Conservation (phyloP, 2,888 invertebrate species). For the Papilio demoleus region DNA sequence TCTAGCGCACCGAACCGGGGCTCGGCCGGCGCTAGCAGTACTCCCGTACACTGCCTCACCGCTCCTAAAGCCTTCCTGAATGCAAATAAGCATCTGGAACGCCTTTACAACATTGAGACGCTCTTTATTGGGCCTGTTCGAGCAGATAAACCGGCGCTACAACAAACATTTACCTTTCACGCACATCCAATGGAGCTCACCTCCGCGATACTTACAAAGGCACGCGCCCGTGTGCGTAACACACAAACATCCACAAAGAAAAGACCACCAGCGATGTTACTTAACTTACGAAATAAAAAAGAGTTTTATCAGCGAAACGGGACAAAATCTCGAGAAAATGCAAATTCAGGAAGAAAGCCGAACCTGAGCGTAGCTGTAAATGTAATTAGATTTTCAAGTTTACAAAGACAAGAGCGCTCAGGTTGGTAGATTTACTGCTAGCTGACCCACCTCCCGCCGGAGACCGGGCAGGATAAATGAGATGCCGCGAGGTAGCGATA, state of each 20-base stretch:
- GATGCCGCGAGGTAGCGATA: constrained; percentile 80
- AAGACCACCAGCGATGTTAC: constrained; percentile 41
- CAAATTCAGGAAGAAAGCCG: constrained; percentile 74
- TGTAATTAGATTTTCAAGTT: constrained; percentile 83
- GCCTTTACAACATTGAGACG: constrained; percentile 78
- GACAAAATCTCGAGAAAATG: constrained; percentile 74
- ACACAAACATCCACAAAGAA: constrained; percentile 37
- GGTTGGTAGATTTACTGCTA: constrained; percentile 81
- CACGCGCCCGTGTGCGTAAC: constrained; percentile 33
- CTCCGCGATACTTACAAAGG: constrained; percentile 44
- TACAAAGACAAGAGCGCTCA: constrained; percentile 81
- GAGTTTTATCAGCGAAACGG: constrained; percentile 48
- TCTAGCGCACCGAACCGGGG: constrained; percentile 61
- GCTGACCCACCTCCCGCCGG: constrained; percentile 79
- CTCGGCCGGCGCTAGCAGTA: constrained; percentile 61
- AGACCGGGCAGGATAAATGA: constrained; percentile 72
- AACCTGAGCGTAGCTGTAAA: constrained; percentile 79
- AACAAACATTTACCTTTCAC: constrained; percentile 62
- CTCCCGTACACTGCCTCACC: constrained; percentile 75
- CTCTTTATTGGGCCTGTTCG: constrained; percentile 77
- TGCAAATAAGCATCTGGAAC: constrained; percentile 81
- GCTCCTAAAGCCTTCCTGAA: constrained; percentile 77
- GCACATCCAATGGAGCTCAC: constrained; percentile 51
- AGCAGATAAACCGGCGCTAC: constrained; percentile 68
- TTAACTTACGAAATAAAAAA: constrained; percentile 58